Percentiles rank a stretch among this genome's conserved stretches.
These are phyloP conservation scores for Atherix ibis DNA, from an alignment of 2,888 invertebrate species.

Conservation along the genomic window DNA sequence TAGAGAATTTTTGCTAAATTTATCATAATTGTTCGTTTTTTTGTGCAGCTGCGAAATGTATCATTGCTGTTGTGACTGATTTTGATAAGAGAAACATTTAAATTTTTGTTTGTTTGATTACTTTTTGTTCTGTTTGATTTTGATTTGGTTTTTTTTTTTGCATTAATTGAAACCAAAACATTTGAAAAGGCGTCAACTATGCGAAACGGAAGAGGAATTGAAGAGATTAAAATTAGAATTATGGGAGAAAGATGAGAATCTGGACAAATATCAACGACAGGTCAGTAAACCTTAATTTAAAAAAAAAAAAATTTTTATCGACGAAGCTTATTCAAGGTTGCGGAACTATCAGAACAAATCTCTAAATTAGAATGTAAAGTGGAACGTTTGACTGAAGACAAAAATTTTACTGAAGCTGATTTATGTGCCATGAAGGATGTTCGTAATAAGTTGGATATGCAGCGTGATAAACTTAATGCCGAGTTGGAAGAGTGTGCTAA, in stretches of 20 bases:
- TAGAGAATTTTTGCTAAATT: too few relatives aligned
- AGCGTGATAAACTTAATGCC: slow-evolving; percentile 46
- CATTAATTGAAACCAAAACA: too few relatives aligned
- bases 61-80: neutral
- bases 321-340: slow-evolving; percentile 15
- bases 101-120: slow-evolving; percentile 6
- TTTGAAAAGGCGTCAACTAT: slow-evolving; percentile 30
- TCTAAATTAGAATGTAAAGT: slow-evolving; percentile 49
- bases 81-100: neutral
- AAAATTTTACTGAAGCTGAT: slow-evolving; percentile 44
- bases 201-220: slow-evolving; percentile 41
- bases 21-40: neutral
- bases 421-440: slow-evolving; percentile 41
- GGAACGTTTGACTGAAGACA: slow-evolving; percentile 40
- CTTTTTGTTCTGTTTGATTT: slow-evolving; percentile 11
- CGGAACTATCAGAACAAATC: slow-evolving; percentile 37
- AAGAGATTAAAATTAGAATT: slow-evolving; percentile 48
- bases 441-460: slow-evolving; percentile 46
- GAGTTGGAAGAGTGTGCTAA: slow-evolving; percentile 37
- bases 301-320: neutral
- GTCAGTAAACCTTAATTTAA: slow-evolving; percentile 19
- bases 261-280: slow-evolving; percentile 41
- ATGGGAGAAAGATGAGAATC: slow-evolving; percentile 36
- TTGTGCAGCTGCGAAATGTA: neutral
- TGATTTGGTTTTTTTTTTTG: slow-evolving; percentile 10